phyloP scores from a whole-genome alignment of 2,797 vertebrate genomes.

The Cheirogaleus major region DNA sequence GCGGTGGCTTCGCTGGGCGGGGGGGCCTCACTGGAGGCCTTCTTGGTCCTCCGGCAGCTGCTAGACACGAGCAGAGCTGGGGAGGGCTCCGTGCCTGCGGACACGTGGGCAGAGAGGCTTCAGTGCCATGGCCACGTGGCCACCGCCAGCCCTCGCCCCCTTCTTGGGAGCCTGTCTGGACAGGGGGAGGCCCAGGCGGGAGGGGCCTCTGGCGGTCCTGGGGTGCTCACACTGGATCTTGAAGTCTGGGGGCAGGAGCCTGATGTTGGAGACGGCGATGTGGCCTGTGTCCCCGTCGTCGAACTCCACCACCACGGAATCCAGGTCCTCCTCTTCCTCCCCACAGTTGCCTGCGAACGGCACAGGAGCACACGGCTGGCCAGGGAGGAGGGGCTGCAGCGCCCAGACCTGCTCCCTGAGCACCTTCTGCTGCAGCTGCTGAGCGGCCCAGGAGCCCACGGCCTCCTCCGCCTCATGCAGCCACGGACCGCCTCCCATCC shows the following conservation, averaged over 20 bases:
- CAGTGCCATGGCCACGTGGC: rapidly evolving
- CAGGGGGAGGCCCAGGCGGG: background rate
- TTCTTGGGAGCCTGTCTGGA: background rate
- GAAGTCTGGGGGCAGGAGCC: conserved; percentile 95
- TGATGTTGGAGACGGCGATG: conserved; percentile 95
- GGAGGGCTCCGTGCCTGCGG: conserved; percentile 91
- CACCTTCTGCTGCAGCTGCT: background rate
- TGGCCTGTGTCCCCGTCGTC: conserved; percentile 96
- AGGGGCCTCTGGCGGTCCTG: background rate
- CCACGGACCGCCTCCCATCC: background rate
- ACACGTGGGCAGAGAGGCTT: background rate
- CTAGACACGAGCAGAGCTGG: conserved; percentile 89
- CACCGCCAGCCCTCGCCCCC: no score
- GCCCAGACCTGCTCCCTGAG: background rate
- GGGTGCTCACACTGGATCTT: conserved; percentile 94
- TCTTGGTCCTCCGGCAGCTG: conserved; percentile 86
- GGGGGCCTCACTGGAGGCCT: conserved; percentile 84
- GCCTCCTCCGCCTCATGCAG: background rate
- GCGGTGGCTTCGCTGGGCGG: conserved; percentile 82
- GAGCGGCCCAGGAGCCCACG: background rate
- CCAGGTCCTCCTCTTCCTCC: conserved; percentile 91
- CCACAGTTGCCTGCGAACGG: conserved; percentile 80
- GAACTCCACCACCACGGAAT: conserved; percentile 95
- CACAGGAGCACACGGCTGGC: rapidly evolving
- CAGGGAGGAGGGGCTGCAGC: background rate